Evolutionary conservation across 2,888 invertebrate genomes (phyloP).

Genomic region (Nasonovia ribisnigri): DNA sequence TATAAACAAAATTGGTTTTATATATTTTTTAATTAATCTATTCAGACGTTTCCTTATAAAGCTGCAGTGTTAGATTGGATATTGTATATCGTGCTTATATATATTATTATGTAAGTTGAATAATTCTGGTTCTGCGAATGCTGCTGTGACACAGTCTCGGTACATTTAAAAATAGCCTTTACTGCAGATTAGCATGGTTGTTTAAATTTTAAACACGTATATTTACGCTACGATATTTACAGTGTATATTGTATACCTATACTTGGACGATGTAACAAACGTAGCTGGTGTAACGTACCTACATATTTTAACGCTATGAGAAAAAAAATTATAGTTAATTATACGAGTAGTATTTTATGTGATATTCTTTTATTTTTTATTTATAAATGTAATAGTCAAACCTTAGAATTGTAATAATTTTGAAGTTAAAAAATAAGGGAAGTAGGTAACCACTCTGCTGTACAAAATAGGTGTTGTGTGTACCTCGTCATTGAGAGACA

Average conservation of each 20-base stretch:
- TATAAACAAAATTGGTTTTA: background rate
- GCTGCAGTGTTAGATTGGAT: background rate
- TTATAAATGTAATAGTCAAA: background rate
- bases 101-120: background rate
- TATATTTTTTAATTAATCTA: background rate
- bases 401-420: slow-evolving; percentile 16
- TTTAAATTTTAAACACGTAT: slow-evolving; percentile 37
- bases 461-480: too few species aligned
- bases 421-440: background rate
- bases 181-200: background rate
- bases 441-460: too few species aligned
- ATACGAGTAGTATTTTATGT: background rate
- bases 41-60: background rate
- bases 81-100: background rate
- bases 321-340: background rate
- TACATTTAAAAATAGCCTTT: background rate
- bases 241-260: background rate
- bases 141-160: background rate
- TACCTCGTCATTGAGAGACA: too few species aligned
- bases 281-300: background rate
- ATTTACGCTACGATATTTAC: background rate
- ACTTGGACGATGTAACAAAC: background rate
- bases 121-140: background rate
- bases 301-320: background rate
- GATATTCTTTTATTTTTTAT: background rate